phyloP scores from a whole-genome alignment of 1,140 invertebrate genomes.

The Heliconius hewitsoni region DNA sequence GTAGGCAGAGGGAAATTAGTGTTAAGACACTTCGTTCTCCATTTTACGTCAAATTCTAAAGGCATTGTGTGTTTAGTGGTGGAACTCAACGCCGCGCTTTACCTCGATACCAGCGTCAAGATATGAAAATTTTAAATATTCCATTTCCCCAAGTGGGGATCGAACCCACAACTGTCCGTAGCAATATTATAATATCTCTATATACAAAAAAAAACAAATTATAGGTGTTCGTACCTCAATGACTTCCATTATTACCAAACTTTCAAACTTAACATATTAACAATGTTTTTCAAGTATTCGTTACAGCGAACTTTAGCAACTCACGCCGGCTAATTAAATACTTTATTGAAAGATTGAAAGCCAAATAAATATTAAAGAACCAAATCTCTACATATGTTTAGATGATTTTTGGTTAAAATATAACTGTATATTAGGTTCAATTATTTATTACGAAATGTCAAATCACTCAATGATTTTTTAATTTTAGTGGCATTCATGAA shows the following conservation, averaged over 20 bases:
- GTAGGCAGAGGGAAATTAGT: not conserved
- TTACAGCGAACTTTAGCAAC: constrained; percentile 51
- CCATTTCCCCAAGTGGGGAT: too few species aligned
- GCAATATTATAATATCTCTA: too few species aligned
- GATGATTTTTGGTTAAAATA: constrained; percentile 3
- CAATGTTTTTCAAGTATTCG: constrained; percentile 49
- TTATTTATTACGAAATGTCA: not conserved
- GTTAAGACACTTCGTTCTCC: not conserved
- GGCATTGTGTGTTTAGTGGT: not conserved
- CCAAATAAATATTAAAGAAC: constrained; percentile 18
- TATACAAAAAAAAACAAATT: not conserved
- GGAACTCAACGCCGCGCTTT: not conserved
- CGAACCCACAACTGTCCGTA: too few species aligned
- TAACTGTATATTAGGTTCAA: constrained; percentile 7
- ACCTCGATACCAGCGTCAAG: too few species aligned
- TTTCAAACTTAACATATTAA: constrained; percentile 63
- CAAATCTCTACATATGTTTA: not conserved
- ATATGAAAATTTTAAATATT: too few species aligned
- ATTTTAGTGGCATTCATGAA: too few species aligned
- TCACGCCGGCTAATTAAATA: constrained; percentile 64
- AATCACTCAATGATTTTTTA: not conserved
- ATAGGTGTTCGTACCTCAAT: constrained; percentile 26
- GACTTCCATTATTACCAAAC: constrained; percentile 38
- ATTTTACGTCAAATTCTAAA: too few species aligned
- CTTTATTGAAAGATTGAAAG: constrained; percentile 38